phyloP scores from a whole-genome alignment of 2,797 vertebrate genomes.

The Lagorchestes hirsutus region DNA sequence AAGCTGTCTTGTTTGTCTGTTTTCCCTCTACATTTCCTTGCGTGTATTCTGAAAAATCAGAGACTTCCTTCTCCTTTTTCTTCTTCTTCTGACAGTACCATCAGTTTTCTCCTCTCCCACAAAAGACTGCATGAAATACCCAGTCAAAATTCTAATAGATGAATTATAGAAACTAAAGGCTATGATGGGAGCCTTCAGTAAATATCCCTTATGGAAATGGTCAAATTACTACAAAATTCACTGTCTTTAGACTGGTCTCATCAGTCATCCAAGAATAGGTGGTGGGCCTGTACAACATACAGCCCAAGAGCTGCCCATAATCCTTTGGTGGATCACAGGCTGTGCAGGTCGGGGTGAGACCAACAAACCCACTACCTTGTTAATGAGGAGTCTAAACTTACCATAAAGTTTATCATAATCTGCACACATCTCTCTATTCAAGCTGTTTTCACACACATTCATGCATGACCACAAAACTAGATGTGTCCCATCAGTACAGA shows the following conservation, averaged over 20 bases:
- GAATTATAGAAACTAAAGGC: neutral
- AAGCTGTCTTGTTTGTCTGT: neutral
- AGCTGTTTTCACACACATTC: neutral
- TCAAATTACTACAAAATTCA: neutral
- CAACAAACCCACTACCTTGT: neutral
- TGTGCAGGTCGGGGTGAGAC: neutral
- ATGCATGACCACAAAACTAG: neutral
- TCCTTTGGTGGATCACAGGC: too few relatives aligned
- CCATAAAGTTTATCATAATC: neutral
- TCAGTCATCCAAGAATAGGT: neutral
- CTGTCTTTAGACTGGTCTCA: neutral
- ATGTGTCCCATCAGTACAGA: neutral
- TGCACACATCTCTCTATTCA: neutral
- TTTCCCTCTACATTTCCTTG: neutral
- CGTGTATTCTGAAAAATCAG: neutral
- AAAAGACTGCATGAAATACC: neutral
- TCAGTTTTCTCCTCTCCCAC: neutral
- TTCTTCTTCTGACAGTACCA: neutral
- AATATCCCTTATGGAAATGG: neutral
- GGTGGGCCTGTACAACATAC: too few relatives aligned
- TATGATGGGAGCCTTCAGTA: neutral
- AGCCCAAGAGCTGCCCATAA: too few relatives aligned
- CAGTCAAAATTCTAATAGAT: neutral
- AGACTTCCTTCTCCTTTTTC: neutral
- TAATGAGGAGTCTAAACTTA: neutral